These are phyloP conservation scores for Choloepus didactylus DNA, from an alignment of 2,797 vertebrate species.

Conservation along the genomic window DNA sequence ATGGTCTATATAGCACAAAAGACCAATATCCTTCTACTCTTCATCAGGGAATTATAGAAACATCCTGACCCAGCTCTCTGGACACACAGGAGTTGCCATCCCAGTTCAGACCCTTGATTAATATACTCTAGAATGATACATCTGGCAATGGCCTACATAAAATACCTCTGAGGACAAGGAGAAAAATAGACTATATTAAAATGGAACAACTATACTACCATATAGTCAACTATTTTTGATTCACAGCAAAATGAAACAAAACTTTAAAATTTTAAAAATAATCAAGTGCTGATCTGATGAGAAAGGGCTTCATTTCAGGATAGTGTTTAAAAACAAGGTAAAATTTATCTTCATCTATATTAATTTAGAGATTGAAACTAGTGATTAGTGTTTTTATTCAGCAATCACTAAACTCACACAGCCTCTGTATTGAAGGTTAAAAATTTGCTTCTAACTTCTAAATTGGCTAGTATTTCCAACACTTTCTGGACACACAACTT, in stretches of 20 bases:
- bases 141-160: constrained; percentile 77
- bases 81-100: constrained; percentile 70
- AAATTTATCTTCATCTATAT: background rate
- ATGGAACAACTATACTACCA: constrained; percentile 65
- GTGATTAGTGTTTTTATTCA: background rate
- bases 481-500: background rate
- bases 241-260: constrained; percentile 10
- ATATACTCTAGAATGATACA: constrained; percentile 74
- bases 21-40: constrained; percentile 61
- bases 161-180: constrained; percentile 60
- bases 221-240: background rate
- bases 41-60: constrained; percentile 62
- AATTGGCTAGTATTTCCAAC: background rate
- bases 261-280: background rate
- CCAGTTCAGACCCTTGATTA: constrained; percentile 75
- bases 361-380: constrained; percentile 14
- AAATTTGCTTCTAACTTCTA: background rate
- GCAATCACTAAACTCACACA: background rate
- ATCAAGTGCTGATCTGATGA: constrained; percentile 14
- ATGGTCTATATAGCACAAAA: constrained; percentile 46
- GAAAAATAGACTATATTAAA: constrained; percentile 74
- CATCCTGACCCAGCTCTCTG: constrained; percentile 76
- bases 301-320: background rate
- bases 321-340: background rate
- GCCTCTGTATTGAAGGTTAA: constrained; percentile 13